Evolutionary conservation across 1,140 invertebrate genomes (phyloP).

Genomic region (Thaumatotibia leucotreta): DNA sequence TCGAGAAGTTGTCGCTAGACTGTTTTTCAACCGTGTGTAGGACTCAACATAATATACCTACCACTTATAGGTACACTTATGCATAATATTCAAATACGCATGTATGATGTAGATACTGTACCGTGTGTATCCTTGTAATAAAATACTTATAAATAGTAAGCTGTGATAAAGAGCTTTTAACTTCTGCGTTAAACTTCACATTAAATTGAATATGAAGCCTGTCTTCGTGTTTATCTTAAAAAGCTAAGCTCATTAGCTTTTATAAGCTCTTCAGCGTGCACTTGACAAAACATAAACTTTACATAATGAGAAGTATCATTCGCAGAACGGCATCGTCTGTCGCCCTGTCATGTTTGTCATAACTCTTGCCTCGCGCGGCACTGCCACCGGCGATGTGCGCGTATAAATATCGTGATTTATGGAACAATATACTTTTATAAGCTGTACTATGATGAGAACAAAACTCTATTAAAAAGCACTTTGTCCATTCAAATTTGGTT

Average conservation of each 20-base stretch:
- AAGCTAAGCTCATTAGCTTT: background rate
- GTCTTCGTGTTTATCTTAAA: background rate
- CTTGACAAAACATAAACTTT: background rate
- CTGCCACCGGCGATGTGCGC: background rate
- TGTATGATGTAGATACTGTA: too few relatives aligned
- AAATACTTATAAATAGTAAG: too few relatives aligned
- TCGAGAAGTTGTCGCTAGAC: too few relatives aligned
- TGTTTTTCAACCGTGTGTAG: too few relatives aligned
- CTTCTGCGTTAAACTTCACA: too few relatives aligned
- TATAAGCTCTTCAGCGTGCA: background rate
- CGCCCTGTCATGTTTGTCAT: conserved; percentile 5
- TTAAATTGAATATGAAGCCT: background rate
- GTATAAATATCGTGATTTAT: background rate
- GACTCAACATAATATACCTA: too few relatives aligned
- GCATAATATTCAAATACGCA: too few relatives aligned
- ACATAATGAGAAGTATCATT: background rate
- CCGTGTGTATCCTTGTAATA: too few relatives aligned
- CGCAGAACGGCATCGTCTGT: conserved; percentile 3
- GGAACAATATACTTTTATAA: background rate
- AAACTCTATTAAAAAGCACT: background rate
- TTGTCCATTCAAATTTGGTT: too few relatives aligned
- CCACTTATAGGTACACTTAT: too few relatives aligned
- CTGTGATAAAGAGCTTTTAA: too few relatives aligned
- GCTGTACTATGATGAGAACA: background rate
- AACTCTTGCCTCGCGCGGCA: background rate